Conservation (phyloP, 53 echinoderm and acorn worm genomes). For the Antedon mediterranea region DNA sequence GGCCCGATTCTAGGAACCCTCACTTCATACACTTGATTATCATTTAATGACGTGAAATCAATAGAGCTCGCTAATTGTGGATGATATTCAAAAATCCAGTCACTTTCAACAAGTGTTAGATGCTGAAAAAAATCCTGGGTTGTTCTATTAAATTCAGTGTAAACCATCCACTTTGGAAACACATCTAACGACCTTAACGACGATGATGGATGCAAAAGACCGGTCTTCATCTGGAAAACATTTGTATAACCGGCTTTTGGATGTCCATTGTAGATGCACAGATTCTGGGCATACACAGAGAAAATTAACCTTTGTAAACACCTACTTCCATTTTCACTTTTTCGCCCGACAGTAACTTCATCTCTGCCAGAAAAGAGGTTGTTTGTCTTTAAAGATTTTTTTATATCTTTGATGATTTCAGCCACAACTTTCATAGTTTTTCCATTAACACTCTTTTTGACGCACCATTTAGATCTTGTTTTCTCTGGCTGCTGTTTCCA, state of each 20-base stretch:
- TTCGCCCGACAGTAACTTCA: background rate
- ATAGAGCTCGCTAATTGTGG: conserved; percentile 9
- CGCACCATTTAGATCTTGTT: conserved; percentile 22
- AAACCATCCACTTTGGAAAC: conserved; percentile 31
- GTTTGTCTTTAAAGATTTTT: conserved; percentile 9
- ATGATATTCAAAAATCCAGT: conserved; percentile 25
- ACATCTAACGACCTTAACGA: conserved; percentile 15
- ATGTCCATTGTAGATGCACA: conserved; percentile 40
- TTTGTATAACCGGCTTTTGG: conserved; percentile 32
- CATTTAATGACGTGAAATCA: conserved; percentile 9
- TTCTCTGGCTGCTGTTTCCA: conserved; percentile 24
- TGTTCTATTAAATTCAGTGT: conserved; percentile 28
- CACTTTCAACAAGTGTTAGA: conserved; percentile 19
- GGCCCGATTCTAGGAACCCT: conserved; percentile 11
- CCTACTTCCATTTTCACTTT: background rate
- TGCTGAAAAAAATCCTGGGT: conserved; percentile 27
- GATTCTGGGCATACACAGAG: conserved; percentile 25
- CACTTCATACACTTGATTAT: conserved; percentile 16
- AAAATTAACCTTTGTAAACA: conserved; percentile 20
- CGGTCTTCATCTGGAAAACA: conserved; percentile 23
- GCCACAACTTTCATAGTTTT: conserved; percentile 18
- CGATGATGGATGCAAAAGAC: conserved; percentile 28
- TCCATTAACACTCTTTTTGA: conserved; percentile 25
- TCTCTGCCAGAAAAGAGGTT: background rate
- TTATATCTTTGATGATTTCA: conserved; percentile 20